Percentiles rank a stretch among this genome's conserved stretches.
Conservation (phyloP, 2,797 vertebrate genomes). For the Dicrostonyx torquatus region DNA sequence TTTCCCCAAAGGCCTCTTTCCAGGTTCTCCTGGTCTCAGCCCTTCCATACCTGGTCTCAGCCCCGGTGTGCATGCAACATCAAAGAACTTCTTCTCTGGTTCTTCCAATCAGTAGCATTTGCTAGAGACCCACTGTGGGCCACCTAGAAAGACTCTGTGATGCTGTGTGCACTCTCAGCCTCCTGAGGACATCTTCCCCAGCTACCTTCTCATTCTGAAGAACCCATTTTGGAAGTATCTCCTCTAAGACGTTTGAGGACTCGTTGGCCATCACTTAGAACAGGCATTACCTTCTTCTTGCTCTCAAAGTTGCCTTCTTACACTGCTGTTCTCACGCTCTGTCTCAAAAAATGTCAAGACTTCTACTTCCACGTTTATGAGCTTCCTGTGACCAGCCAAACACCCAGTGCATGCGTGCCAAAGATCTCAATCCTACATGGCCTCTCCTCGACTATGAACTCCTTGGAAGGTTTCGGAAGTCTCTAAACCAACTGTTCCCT, state of each 20-base stretch:
- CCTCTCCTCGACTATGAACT: conserved; percentile 6
- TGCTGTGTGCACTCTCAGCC: not conserved
- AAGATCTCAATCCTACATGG: not conserved
- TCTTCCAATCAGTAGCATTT: not conserved
- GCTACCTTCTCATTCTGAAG: not conserved
- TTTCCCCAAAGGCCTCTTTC: not conserved
- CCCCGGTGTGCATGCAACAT: too few relatives aligned
- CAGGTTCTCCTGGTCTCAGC: not conserved
- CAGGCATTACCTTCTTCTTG: not conserved
- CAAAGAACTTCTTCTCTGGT: not conserved
- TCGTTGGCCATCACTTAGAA: not conserved
- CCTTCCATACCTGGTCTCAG: not conserved
- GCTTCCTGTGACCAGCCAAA: not conserved
- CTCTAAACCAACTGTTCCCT: not conserved
- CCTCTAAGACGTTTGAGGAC: not conserved
- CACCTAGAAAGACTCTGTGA: not conserved
- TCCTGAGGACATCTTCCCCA: not conserved
- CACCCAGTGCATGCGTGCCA: not conserved
- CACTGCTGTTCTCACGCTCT: not conserved
- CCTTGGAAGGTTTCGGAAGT: not conserved
- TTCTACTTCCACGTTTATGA: not conserved
- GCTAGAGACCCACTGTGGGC: not conserved
- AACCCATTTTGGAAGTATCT: not conserved
- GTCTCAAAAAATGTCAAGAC: not conserved
- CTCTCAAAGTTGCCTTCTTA: not conserved